A percentile compares a stretch with the other conserved stretches of the same genome.
Conservation (phyloP, 2,888 invertebrate species). For the Leptopilina syphax region DNA sequence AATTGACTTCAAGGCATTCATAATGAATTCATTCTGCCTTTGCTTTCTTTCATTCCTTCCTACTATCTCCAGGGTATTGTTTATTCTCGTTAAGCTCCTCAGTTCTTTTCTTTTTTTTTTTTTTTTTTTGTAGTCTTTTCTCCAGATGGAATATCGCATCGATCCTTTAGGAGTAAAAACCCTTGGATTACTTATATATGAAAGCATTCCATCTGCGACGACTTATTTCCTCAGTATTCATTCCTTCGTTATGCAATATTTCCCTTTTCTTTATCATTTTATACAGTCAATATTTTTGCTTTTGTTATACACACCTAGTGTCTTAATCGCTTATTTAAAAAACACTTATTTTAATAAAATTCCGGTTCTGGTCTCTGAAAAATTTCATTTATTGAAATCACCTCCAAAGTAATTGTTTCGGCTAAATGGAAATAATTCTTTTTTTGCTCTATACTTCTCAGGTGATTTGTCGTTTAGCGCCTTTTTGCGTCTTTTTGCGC, state of each 20-base stretch:
- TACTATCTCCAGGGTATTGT: conserved; percentile 35
- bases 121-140: conserved; percentile 16
- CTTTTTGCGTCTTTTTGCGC: no score
- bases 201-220: conserved; percentile 37
- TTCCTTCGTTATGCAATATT: conserved; percentile 3
- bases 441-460: no score
- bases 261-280: not conserved
- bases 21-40: conserved; percentile 37
- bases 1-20: conserved; percentile 35
- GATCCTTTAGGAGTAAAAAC: not conserved
- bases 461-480: no score
- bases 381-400: no score
- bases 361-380: no score
- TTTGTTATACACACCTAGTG: not conserved
- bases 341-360: no score
- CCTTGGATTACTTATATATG: conserved; percentile 35
- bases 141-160: conserved; percentile 28
- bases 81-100: conserved; percentile 33
- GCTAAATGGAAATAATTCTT: no score
- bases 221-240: conserved; percentile 33
- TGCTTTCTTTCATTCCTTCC: conserved; percentile 25
- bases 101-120: not conserved
- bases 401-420: no score
- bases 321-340: no score
- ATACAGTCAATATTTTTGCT: not conserved